A percentile compares a stretch with the other conserved stretches of the same genome.
phyloP scores from a whole-genome alignment of 1,140 invertebrate species.

The Drosophila truncata region DNA sequence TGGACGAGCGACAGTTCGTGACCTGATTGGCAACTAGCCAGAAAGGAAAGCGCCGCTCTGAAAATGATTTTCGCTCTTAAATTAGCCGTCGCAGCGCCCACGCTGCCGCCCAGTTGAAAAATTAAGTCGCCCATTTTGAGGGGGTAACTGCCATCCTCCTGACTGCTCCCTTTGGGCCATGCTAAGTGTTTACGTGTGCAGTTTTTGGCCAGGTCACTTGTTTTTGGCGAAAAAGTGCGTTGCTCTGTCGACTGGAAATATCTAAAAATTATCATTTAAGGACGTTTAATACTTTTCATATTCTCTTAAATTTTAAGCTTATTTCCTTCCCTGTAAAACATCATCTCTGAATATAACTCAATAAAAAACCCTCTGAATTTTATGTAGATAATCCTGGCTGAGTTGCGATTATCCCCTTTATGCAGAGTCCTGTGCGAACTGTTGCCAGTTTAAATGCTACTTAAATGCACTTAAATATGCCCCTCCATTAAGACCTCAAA shows the following conservation, averaged over 20 bases:
- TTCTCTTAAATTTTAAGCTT: no score
- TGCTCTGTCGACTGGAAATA: not conserved
- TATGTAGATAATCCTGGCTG: slow-evolving; percentile 19
- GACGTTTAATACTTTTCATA: no score
- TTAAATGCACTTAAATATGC: slow-evolving; percentile 80
- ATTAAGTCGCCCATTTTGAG: slow-evolving; percentile 55
- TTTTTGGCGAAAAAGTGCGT: slow-evolving; percentile 10
- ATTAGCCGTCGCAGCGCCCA: slow-evolving; percentile 48
- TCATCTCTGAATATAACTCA: not conserved
- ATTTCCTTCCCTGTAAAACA: not conserved
- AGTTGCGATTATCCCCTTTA: slow-evolving; percentile 26
- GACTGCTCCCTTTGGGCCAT: not conserved
- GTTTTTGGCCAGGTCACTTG: slow-evolving; percentile 27
- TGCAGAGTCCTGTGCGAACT: slow-evolving; percentile 15
- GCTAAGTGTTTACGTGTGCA: slow-evolving; percentile 78
- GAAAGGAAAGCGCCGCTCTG: slow-evolving; percentile 9
- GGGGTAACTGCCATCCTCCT: slow-evolving; percentile 17
- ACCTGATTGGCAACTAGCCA: slow-evolving; percentile 73
- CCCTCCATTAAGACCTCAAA: slow-evolving; percentile 52
- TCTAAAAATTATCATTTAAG: not conserved
- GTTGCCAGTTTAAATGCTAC: slow-evolving; percentile 61
- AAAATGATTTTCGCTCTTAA: slow-evolving; percentile 71
- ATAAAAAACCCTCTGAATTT: not conserved
- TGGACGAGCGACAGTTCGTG: slow-evolving; percentile 61
- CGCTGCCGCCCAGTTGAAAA: slow-evolving; percentile 49